These are phyloP conservation scores for Hoplias malabaricus DNA, from an alignment of 2,113 vertebrate genomes.

Conservation along the genomic window DNA sequence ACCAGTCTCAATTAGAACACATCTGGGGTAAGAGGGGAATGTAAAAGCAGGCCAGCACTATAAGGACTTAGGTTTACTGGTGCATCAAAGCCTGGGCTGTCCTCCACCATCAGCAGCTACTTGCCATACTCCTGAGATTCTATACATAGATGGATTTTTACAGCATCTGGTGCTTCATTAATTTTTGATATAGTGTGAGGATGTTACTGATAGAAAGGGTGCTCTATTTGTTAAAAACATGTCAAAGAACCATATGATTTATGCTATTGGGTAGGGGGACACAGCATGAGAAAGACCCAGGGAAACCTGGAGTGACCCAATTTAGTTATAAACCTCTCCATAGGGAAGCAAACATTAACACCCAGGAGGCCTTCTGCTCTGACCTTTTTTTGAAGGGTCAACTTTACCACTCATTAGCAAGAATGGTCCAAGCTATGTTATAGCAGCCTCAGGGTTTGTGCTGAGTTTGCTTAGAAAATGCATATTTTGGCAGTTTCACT, in stretches of 20 bases:
- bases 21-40: background rate
- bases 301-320: slow-evolving; percentile 17
- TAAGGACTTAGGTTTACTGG: background rate
- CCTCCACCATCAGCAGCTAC: background rate
- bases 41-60: slow-evolving; percentile 24
- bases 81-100: background rate
- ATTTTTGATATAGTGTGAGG: slow-evolving; percentile 67
- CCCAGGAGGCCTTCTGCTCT: slow-evolving; percentile 3
- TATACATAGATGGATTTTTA: slow-evolving; percentile 67
- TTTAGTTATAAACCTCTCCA: slow-evolving; percentile 21
- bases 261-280: slow-evolving; percentile 28
- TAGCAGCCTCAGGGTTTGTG: background rate
- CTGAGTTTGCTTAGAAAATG: background rate
- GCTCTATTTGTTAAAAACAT: slow-evolving; percentile 66
- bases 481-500: background rate
- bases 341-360: background rate
- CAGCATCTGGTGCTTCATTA: slow-evolving; percentile 72
- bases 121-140: slow-evolving; percentile 50
- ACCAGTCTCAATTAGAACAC: background rate
- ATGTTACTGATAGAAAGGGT: slow-evolving; percentile 60
- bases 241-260: slow-evolving; percentile 66
- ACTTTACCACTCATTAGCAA: background rate
- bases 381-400: background rate
- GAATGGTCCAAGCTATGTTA: background rate
- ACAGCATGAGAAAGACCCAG: slow-evolving; percentile 21